These are phyloP conservation scores for Podabrus alpinus DNA, from an alignment of 2,888 invertebrate species.

Conservation along the genomic window DNA sequence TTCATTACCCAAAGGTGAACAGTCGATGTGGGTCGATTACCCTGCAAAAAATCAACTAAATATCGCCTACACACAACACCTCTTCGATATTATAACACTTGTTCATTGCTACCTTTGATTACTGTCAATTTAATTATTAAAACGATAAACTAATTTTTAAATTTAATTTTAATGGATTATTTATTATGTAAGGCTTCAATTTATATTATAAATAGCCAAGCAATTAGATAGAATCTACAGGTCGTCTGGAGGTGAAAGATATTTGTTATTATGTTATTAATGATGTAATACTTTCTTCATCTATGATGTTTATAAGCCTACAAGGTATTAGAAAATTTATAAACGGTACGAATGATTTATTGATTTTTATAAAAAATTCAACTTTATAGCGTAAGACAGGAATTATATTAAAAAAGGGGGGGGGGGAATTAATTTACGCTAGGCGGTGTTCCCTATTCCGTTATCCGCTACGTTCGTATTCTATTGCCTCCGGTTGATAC, in stretches of 20 bases:
- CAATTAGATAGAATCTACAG: neutral
- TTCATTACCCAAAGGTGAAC: conserved; percentile 28
- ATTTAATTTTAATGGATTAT: neutral
- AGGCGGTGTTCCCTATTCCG: too few species aligned
- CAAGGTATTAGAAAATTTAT: neutral
- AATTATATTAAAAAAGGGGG: too few species aligned
- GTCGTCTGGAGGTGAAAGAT: neutral
- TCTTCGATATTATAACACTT: conserved; percentile 22
- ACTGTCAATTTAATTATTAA: neutral
- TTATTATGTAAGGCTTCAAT: neutral
- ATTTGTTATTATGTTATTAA: neutral
- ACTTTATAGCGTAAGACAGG: too few species aligned
- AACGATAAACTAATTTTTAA: neutral
- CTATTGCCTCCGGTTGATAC: too few species aligned
- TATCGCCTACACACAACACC: conserved; percentile 19
- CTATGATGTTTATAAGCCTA: neutral
- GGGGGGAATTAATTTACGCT: too few species aligned
- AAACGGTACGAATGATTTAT: too few species aligned
- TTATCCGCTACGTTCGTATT: too few species aligned
- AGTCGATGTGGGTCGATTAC: conserved; percentile 24
- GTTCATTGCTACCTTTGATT: conserved; percentile 1
- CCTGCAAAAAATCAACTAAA: conserved; percentile 12
- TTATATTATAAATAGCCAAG: neutral
- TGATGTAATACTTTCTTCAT: neutral
- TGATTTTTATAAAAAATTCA: neutral